A percentile compares a stretch with the other conserved stretches of the same genome.
Evolutionary conservation across 2,888 invertebrate species (phyloP).

Genomic region (Eupithecia exiguata): DNA sequence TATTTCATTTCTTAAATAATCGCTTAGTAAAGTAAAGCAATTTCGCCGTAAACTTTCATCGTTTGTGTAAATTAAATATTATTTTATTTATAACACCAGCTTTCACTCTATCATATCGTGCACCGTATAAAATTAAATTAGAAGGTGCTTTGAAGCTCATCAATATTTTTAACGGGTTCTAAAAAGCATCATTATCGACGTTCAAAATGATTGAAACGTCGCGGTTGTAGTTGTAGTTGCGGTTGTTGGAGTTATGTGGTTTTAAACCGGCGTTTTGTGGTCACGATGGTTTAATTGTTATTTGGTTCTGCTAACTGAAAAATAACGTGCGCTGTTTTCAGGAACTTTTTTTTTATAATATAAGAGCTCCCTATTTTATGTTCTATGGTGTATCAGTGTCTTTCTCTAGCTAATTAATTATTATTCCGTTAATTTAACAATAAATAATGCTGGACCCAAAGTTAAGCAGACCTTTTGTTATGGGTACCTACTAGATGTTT

Average conservation of each 20-base stretch:
- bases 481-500: no score
- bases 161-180: slow-evolving; percentile 53
- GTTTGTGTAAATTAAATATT: neutral
- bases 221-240: no score
- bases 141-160: slow-evolving; percentile 58
- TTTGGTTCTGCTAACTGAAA: neutral
- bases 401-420: no score
- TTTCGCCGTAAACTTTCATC: neutral
- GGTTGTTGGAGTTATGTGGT: slow-evolving; percentile 40
- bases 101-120: slow-evolving; percentile 31
- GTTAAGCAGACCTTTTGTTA: no score
- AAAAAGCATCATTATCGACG: slow-evolving; percentile 43
- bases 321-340: neutral
- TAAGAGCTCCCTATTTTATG: no score
- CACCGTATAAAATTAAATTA: slow-evolving; percentile 61
- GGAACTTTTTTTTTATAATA: neutral
- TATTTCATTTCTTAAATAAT: no score
- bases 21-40: neutral
- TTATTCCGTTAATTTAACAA: no score
- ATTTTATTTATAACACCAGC: neutral
- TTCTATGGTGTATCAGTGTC: no score
- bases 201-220: slow-evolving; percentile 43
- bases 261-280: neutral
- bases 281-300: neutral
- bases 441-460: no score